Base-by-base conservation (phyloP, 1,140 invertebrate genomes). In the Pachypeltis micranthus region DNA sequence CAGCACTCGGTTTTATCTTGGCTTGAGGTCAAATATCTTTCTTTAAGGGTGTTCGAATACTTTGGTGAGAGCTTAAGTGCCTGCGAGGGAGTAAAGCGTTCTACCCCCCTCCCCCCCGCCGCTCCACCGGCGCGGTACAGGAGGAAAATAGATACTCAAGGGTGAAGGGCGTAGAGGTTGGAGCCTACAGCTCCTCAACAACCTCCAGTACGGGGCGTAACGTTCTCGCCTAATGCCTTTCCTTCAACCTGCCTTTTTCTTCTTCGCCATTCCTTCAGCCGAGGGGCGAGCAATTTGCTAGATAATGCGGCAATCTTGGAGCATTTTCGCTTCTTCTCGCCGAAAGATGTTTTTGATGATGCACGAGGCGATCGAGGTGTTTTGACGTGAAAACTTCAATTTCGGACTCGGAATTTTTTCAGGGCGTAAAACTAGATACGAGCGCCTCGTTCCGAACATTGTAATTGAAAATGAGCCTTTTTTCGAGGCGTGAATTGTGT, bases 51-150 rank as follows among this genome's bases (percentile, higher is more conserved):
- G 26, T 31, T 29, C 25, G 29, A 59, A 59, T 27, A 59, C 14
- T 59, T 59, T 19, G 57, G 47, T 3, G 7, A 51, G 29, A 59
- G 57, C 26, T 59, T 47, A 59, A 59, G 57, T 59, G 57, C 57
- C 57, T 19, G 1, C 1, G 25, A 59, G 57, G 57, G 10, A 59
- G 57, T 59, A 59, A 59, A 59, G 31, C 57, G 57, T 28, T 31
- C 57, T 47, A 19, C 2, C 44, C 44, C 44, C 24, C n/a, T 47
- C 44, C n/a, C n/a, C n/a, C n/a, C n/a, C n/a, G n/a, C n/a, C n/a
- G n/a, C n/a, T n/a, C n/a, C n/a, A n/a, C n/a, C n/a, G n/a, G n/a
- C n/a, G n/a, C n/a, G n/a, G n/a, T n/a, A n/a, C n/a, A 14, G 47
- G 19, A 21, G 23, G 23, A 51, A 51, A 51, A 51, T 51, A 51